Base-by-base conservation (phyloP, 1,140 invertebrate species). In the Zaprionus vittiger region DNA sequence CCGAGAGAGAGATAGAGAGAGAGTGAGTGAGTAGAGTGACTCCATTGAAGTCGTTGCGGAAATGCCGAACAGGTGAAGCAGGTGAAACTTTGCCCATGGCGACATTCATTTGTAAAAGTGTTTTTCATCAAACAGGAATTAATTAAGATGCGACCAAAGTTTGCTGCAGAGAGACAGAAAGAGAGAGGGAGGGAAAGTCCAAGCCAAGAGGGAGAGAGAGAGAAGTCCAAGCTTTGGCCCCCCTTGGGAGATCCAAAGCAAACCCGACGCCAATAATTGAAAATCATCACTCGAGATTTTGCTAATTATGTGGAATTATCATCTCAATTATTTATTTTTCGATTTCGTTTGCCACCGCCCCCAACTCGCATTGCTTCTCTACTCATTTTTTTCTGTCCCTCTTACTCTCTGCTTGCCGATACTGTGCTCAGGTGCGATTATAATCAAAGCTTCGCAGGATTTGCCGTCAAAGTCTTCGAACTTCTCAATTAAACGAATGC, bases 401-500 rank as follows among this genome's bases (percentile, higher is more conserved):
- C 7, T 47, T 11, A 44, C 24, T 47, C 41, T 17, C 38, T n/a
- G 17, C 41, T 17, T 71, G 5, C 11, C 52, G 60, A 4, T 61
- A 34, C 15, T 47, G 70, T 67, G 67, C 84, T 87, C 85, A 89
- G 84, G 81, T 89, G 84, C 78, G 85, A 90, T 89, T 89, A 89
- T 85, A 85, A 90, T 90, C 86, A 85, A 80, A 78, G 84, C 86
- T 85, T 85, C 79, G 59, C n/a, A 81, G 82, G 85, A 81, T 91
- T 89, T 90, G 81, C 81, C 81, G 80, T 89, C 85, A 89, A 89
- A 90, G 85, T 89, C 85, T 47, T 77, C 81, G 85, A 91, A 91
- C 83, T 91, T 91, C 89, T 91, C 89, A 91, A 91, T 91, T 91
- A 91, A 91, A 87, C 84, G 89, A 91, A 91, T 91, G 89, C 83